A percentile compares a stretch with the other conserved stretches of the same genome.
These are phyloP conservation scores for Drosophila nannoptera DNA, from an alignment of 1,140 invertebrate genomes.

Conservation along the genomic window DNA sequence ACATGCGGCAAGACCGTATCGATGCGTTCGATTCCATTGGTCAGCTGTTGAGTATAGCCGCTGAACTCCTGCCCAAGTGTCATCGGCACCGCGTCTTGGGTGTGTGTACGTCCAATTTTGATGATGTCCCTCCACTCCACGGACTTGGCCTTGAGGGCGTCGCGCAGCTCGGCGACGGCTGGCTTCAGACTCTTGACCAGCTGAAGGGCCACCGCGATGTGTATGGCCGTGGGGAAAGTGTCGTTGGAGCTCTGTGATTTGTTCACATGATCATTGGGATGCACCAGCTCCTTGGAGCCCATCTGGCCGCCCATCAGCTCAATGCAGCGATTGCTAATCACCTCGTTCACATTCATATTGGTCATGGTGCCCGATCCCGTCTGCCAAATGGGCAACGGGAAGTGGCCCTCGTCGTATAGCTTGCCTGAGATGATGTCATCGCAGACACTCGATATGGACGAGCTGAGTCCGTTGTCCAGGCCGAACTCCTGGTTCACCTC, in stretches of 20 bases:
- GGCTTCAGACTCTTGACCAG: conserved; percentile 90
- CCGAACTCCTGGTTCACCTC: conserved; percentile 96
- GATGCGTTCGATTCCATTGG: conserved; percentile 92
- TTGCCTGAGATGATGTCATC: conserved; percentile 97
- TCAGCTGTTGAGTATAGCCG: conserved; percentile 92
- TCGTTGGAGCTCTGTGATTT: conserved; percentile 99
- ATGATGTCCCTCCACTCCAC: conserved; percentile 93
- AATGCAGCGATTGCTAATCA: conserved; percentile 95
- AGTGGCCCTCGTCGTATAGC: conserved; percentile 94
- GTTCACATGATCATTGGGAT: conserved; percentile 99
- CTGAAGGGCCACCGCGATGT: conserved; percentile 96
- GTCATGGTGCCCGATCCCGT: conserved; percentile 99
- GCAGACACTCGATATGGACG: conserved; percentile 93
- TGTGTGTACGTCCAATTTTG: conserved; percentile 93
- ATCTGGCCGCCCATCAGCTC: conserved; percentile 94
- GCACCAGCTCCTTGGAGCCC: conserved; percentile 95
- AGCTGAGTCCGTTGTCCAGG: conserved; percentile 90
- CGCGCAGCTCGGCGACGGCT: conserved; percentile 85
- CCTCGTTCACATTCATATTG: conserved; percentile 99
- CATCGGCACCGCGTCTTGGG: conserved; percentile 96
- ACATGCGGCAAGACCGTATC: conserved; percentile 89
- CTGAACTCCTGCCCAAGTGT: conserved; percentile 99
- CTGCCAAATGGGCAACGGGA: conserved; percentile 98
- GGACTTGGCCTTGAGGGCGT: conserved; percentile 87
- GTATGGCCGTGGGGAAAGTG: conserved; percentile 99